Evolutionary conservation across 2,888 invertebrate genomes (phyloP).

Genomic region (Baccha elongata): DNA sequence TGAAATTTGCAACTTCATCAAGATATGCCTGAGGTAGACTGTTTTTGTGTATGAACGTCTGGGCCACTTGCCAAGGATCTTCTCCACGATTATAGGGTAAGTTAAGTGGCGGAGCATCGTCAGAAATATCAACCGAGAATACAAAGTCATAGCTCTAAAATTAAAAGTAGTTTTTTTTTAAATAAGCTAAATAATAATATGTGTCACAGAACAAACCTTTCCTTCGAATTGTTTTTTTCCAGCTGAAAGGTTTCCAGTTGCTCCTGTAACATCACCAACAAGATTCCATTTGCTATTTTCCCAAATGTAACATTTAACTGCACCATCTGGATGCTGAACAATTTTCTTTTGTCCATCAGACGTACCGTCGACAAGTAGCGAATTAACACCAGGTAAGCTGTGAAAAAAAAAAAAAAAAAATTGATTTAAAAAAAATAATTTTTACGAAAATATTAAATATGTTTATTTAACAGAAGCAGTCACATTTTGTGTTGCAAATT

Average conservation of each 20-base stretch:
- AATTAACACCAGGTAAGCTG: conserved; percentile 92
- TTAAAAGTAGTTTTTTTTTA: not conserved
- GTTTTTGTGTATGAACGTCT: conserved; percentile 93
- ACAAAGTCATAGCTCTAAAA: conserved; percentile 93
- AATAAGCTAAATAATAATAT: not conserved
- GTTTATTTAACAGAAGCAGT: too few species aligned
- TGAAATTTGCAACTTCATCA: conserved; percentile 96
- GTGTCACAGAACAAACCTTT: conserved; percentile 82
- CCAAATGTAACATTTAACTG: conserved; percentile 92
- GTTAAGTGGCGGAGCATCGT: conserved; percentile 93
- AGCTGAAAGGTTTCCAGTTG: conserved; percentile 86
- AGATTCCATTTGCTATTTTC: conserved; percentile 90
- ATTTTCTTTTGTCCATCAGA: conserved; percentile 93
- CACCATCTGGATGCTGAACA: conserved; percentile 87
- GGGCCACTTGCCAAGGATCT: conserved; percentile 96
- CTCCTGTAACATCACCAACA: conserved; percentile 95
- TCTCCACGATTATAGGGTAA: conserved; percentile 95
- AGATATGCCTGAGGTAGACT: conserved; percentile 92
- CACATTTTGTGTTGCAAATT: too few species aligned
- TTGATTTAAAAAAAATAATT: not conserved
- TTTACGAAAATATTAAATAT: too few species aligned
- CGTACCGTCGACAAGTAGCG: conserved; percentile 88
- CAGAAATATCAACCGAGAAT: conserved; percentile 97
- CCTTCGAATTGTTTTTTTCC: conserved; percentile 93
- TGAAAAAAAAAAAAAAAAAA: not conserved